A percentile compares a stretch with the other conserved stretches of the same genome.
These are phyloP conservation scores for Bubalus kerabau DNA, from an alignment of 2,113 vertebrate species.

Conservation along the genomic window DNA sequence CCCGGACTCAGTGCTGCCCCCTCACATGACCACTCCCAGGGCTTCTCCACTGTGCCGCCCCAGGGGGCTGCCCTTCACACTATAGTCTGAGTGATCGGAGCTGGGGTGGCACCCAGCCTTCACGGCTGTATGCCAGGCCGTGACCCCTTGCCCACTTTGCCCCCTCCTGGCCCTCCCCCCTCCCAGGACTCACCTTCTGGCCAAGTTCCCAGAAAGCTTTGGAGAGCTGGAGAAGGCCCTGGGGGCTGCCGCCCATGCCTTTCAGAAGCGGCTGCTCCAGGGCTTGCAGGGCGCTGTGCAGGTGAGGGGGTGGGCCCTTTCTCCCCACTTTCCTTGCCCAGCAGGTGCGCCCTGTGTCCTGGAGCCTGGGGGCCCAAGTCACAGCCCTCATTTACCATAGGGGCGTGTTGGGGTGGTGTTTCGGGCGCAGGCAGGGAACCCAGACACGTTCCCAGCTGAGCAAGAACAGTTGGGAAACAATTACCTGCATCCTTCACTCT, in stretches of 20 bases:
- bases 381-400: too few species aligned
- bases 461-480: background rate
- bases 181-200: slow-evolving; percentile 73
- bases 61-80: background rate
- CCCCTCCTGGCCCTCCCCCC: slow-evolving; percentile 21
- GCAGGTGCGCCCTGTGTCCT: background rate
- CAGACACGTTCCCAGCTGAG: background rate
- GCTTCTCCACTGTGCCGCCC: background rate
- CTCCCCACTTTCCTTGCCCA: background rate
- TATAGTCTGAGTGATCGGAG: background rate
- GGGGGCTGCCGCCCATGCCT: slow-evolving; percentile 42
- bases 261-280: slow-evolving; percentile 72
- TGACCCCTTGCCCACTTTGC: background rate
- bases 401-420: too few species aligned
- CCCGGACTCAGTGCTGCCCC: background rate
- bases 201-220: slow-evolving; percentile 51
- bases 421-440: background rate
- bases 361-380: background rate
- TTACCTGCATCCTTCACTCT: background rate
- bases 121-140: fast-evolving
- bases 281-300: slow-evolving; percentile 65
- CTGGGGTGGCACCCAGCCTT: background rate
- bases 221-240: slow-evolving; percentile 70
- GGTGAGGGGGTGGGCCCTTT: slow-evolving; percentile 62
- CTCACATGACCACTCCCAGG: background rate